Evolutionary conservation across 2,888 invertebrate genomes (phyloP), one percentile per base, ranked within the genome.

Genomic region (Euphydryas editha): DNA sequence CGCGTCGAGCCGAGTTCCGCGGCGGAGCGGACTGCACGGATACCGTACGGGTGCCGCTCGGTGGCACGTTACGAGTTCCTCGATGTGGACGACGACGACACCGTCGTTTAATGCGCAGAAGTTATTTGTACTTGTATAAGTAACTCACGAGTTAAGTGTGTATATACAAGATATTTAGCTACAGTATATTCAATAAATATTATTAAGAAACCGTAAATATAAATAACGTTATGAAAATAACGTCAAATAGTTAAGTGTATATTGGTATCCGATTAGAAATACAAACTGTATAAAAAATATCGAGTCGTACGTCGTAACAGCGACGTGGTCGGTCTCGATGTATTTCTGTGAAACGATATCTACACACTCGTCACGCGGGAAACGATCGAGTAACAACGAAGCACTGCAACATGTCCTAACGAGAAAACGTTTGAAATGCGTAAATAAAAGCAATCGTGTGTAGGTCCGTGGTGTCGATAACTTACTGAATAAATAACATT

Each of bases 401-500:
- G n/a, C 24, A 51, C n/a, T 21, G 2, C 24, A 13, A 30, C 13
- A 51, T 7, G 24, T 30, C 13, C 24, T 24, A 46, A 55, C 36
- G 36, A 44, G 10, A 62, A 46, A 42, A 30, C 18, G 24, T 51
- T 11, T 44, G 42, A 63, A 63, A 63, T 63, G 63, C 58, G 54
- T 17, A 17, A 11, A 36, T 63, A 63, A 63, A 63, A 51, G 63
- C 63, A 58, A 58, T 51, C 18, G 51, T 58, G 58, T 58, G 30
- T n/a, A 17, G 13, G 11, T 58, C 17, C 15, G 15, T 10, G 54
- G 18, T 15, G 13, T 24, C 24, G 11, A 20, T 49, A 8, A 11
- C 49, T 42, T 24, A 42, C 30, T 17, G 13, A 62, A 62, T 62
- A 62, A 62, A 62, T 62, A 62, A 56, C 36, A 62, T 62, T 55